Conservation (phyloP, 2,113 vertebrate genomes). For the Cyprinodon tularosa region DNA sequence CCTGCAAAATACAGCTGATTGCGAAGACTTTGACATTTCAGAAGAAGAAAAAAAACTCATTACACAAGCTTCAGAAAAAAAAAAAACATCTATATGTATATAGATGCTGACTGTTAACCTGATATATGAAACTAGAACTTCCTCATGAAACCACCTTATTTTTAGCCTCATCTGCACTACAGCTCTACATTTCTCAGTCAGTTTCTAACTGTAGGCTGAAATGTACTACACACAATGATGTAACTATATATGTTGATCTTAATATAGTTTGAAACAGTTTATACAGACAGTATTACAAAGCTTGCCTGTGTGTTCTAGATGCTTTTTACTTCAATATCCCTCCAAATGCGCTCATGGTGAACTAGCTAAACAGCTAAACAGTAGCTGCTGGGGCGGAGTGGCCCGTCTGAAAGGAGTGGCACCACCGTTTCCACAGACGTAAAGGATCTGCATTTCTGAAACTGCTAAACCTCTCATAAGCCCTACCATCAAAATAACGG, state of each 20-base stretch:
- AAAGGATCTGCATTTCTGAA: neutral
- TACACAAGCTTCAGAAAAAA: neutral
- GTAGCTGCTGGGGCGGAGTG: neutral
- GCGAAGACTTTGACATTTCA: slow-evolving; percentile 19
- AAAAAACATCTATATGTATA: neutral
- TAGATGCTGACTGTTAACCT: neutral
- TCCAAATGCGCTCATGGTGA: neutral
- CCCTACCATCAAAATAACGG: too few species aligned
- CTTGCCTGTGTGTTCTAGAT: neutral
- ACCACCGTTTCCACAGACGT: neutral
- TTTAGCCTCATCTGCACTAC: neutral
- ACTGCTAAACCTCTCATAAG: neutral
- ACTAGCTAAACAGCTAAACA: neutral
- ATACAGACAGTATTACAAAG: neutral
- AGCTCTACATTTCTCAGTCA: neutral
- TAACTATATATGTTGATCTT: neutral
- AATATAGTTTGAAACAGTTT: neutral
- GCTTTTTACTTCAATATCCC: neutral
- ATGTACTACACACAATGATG: neutral
- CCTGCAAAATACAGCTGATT: slow-evolving; percentile 48
- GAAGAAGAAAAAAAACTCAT: neutral
- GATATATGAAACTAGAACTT: neutral
- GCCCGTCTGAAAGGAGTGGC: neutral
- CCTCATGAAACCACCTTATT: neutral
- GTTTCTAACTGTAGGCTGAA: neutral